phyloP scores from a whole-genome alignment of 2,888 invertebrate species.

The Hypselothyrea guttata region DNA sequence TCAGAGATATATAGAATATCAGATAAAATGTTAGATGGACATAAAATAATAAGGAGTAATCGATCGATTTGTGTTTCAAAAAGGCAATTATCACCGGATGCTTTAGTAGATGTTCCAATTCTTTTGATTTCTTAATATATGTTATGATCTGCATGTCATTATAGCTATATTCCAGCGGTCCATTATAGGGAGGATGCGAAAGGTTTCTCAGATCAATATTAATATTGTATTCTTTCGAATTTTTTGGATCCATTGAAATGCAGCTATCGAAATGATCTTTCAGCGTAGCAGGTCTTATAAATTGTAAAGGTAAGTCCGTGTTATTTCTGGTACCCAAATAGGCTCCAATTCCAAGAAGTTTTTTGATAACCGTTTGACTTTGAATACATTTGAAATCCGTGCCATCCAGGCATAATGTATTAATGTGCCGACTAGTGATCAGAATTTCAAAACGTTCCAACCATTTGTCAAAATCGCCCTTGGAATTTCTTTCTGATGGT shows the following conservation, averaged over 20 bases:
- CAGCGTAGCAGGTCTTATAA: background rate
- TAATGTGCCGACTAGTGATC: no score
- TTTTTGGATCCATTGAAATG: background rate
- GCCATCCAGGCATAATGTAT: slow-evolving; percentile 4
- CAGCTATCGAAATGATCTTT: slow-evolving; percentile 3
- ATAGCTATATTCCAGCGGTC: background rate
- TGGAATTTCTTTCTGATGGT: no score
- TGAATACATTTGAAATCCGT: no score
- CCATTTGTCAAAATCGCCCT: no score
- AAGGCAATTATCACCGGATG: slow-evolving; percentile 6
- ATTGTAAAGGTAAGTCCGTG: background rate
- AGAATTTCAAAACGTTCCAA: no score
- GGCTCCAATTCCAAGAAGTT: slow-evolving; percentile 6
- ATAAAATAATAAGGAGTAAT: slow-evolving; percentile 1
- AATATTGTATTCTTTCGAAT: background rate
- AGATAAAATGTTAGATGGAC: background rate
- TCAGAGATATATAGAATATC: background rate
- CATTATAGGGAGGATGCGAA: background rate
- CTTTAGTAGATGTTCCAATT: slow-evolving; percentile 4
- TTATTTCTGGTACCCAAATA: slow-evolving; percentile 13
- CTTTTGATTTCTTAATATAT: slow-evolving; percentile 2
- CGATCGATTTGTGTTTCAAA: slow-evolving; percentile 1
- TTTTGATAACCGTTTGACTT: background rate
- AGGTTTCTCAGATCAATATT: slow-evolving; percentile 1
- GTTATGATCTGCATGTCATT: slow-evolving; percentile 12